Evolutionary conservation across 2,888 invertebrate genomes (phyloP).

Genomic region (Platycnemis pennipes): DNA sequence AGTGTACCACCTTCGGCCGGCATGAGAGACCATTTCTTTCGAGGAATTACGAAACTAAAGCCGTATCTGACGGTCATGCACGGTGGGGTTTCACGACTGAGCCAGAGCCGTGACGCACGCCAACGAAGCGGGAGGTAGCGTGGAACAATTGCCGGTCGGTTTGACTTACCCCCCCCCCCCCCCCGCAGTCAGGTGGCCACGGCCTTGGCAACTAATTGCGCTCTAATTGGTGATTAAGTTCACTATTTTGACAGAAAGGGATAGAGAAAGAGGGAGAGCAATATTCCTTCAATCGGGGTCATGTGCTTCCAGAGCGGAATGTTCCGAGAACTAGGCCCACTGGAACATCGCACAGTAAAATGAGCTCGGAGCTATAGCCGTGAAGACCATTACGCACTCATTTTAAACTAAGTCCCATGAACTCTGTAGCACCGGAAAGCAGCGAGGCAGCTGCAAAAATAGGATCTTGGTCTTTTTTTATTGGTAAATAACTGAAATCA

Average conservation of each 20-base stretch:
- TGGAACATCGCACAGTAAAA: background rate
- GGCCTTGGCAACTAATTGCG: conserved; percentile 6
- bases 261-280: background rate
- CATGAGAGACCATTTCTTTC: background rate
- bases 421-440: no score
- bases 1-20: background rate
- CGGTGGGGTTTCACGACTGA: background rate
- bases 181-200: background rate
- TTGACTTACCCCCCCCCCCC: no score
- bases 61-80: background rate
- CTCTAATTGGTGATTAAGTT: conserved; percentile 3
- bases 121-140: conserved; percentile 4
- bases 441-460: no score
- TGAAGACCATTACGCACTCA: no score
- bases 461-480: no score
- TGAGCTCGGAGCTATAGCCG: no score
- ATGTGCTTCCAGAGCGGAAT: background rate
- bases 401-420: no score
- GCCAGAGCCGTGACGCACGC: background rate
- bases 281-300: background rate
- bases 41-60: background rate
- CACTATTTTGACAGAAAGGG: background rate
- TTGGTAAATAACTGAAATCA: no score
- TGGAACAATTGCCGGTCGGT: background rate
- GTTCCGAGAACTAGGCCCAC: background rate